Base-by-base conservation (phyloP, 1,140 invertebrate species). In the Cydia amplana region DNA sequence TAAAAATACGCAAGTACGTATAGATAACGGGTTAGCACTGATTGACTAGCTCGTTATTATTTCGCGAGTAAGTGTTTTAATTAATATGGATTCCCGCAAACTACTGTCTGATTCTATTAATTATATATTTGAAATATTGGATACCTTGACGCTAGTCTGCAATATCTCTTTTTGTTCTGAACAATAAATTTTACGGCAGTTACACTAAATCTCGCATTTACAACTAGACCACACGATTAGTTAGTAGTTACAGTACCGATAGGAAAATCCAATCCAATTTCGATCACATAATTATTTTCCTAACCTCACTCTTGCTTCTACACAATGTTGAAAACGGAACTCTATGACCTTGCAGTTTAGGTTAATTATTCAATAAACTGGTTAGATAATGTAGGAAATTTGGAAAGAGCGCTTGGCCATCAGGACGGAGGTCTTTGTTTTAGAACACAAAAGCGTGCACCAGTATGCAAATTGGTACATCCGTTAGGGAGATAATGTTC, bases 401-500 rank as follows among this genome's bases (percentile, higher is more conserved):
- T 60, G 55, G 18, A 23, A 23, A 23, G 18, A 18, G 55, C 6
- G 18, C 55, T 60, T 60, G 55, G 55, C 55, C n/a, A 20, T 10
- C 20, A 9, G 18, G 18, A 12, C 55, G n/a, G 18, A 10, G 18
- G 18, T 60, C 55, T 20, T 60, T 20, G 55, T 60, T 60, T 60
- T 60, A 60, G n/a, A 60, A 18, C 18, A 20, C 18, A 20, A 60
- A 60, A 60, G 18, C 55, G 20, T 20, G n/a, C 18, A 23, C 55
- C 55, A 60, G 55, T 60, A 60, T 60, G 55, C 18, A 60, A 60
- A 60, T 60, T 60, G 55, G 55, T 60, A 60, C 55, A 60, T 60
- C 55, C 55, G 55, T 60, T 60, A 60, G 18, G 5, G 55, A 60
- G 55, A 60, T 60, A 60, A 60, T 60, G 55, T n/a, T n/a, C 18